These are phyloP conservation scores for Xenus cinereus DNA, from an alignment of 2,113 vertebrate species.

Conservation along the genomic window DNA sequence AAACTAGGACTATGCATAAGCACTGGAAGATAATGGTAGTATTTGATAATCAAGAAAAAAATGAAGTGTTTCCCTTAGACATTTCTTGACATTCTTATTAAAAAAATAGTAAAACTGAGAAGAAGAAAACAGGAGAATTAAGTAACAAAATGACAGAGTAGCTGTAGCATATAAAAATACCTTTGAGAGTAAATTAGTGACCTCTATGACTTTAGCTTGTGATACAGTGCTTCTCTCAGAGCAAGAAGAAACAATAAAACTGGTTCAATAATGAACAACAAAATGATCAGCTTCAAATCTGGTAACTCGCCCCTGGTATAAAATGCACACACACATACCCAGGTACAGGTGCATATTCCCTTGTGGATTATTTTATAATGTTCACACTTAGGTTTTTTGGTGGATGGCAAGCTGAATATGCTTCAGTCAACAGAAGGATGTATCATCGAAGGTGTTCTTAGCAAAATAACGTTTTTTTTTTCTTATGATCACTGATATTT, in stretches of 20 bases:
- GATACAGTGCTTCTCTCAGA: background rate
- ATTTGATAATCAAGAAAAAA: background rate
- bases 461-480: background rate
- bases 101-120: background rate
- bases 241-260: background rate
- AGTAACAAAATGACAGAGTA: background rate
- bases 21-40: background rate
- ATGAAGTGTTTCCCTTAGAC: rapidly evolving
- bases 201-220: background rate
- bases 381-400: background rate
- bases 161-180: background rate
- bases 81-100: background rate
- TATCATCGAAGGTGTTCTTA: background rate
- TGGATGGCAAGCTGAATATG: background rate
- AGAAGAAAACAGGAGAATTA: background rate
- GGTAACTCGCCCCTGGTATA: background rate
- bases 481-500: background rate
- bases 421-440: background rate
- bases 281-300: background rate
- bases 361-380: background rate
- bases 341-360: background rate
- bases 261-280: background rate
- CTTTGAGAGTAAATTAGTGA: background rate
- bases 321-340: background rate
- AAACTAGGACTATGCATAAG: background rate